Conservation (phyloP, 2,113 vertebrate genomes). For the Brienomyrus brachyistius region DNA sequence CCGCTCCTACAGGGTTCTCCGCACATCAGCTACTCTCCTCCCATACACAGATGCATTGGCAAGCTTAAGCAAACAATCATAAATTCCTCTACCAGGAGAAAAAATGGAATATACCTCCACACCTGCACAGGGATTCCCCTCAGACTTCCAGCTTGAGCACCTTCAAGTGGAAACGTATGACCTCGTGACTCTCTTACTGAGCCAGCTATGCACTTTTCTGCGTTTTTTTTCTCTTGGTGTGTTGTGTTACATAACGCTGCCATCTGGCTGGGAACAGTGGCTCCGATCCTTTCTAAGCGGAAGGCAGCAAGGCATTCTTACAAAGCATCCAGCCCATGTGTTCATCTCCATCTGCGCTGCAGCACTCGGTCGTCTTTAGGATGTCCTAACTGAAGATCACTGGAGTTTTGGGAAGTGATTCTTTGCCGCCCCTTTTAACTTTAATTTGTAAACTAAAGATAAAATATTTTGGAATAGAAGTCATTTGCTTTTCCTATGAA, state of each 20-base stretch:
- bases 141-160: constrained; percentile 25
- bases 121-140: constrained; percentile 36
- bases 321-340: not conserved
- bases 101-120: constrained; percentile 26
- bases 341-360: not conserved
- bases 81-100: constrained; percentile 43
- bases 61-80: constrained; percentile 43
- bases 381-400: not conserved
- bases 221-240: not conserved
- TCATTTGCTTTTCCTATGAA: not conserved
- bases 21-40: constrained; percentile 24
- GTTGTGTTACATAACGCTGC: constrained; percentile 3
- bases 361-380: not conserved
- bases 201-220: constrained; percentile 30
- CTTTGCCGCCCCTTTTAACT: not conserved
- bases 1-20: constrained; percentile 20
- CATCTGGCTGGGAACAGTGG: not conserved
- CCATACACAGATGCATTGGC: constrained; percentile 32
- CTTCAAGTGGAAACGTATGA: constrained; percentile 38
- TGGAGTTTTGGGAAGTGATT: not conserved
- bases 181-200: constrained; percentile 33
- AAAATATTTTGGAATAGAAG: not conserved
- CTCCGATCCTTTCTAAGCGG: not conserved
- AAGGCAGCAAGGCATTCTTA: not conserved
- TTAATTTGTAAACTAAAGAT: not conserved